Percentiles rank a stretch among this genome's conserved stretches.
Conservation (phyloP, 1,140 invertebrate species). For the Megathymus violae region DNA sequence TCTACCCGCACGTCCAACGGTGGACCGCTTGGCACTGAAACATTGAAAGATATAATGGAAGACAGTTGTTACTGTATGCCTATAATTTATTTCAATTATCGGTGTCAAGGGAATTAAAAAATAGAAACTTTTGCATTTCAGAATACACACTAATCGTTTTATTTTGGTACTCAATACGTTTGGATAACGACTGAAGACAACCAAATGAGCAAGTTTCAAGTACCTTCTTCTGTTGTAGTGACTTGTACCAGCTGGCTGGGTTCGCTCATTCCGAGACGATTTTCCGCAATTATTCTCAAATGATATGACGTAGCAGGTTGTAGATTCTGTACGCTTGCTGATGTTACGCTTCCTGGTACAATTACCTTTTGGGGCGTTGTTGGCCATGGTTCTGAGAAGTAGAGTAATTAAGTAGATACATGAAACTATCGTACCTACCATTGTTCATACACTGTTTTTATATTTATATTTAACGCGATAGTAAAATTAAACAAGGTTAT, state of each 20-base stretch:
- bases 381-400: constrained; percentile 87
- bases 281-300: constrained; percentile 94
- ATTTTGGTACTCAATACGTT: too few relatives aligned
- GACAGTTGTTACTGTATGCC: too few relatives aligned
- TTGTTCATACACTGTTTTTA: too few relatives aligned
- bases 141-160: too few relatives aligned
- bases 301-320: constrained; percentile 95
- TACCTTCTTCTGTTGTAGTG: constrained; percentile 92
- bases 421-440: too few relatives aligned
- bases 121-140: too few relatives aligned
- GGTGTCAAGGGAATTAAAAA: too few relatives aligned
- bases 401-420: too few relatives aligned
- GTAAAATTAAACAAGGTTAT: too few relatives aligned
- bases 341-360: constrained; percentile 90
- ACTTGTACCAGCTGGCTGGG: constrained; percentile 93
- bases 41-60: constrained; percentile 13
- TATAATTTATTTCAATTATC: too few relatives aligned
- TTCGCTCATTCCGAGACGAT: constrained; percentile 93
- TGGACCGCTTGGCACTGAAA: constrained; percentile 92
- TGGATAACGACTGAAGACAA: too few relatives aligned
- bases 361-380: constrained; percentile 91
- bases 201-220: neutral
- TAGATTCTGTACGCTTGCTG: constrained; percentile 90
- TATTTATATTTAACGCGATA: too few relatives aligned
- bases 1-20: constrained; percentile 93